These are phyloP conservation scores for Piezodorus guildinii DNA, from an alignment of 1,140 invertebrate species.

Conservation along the genomic window DNA sequence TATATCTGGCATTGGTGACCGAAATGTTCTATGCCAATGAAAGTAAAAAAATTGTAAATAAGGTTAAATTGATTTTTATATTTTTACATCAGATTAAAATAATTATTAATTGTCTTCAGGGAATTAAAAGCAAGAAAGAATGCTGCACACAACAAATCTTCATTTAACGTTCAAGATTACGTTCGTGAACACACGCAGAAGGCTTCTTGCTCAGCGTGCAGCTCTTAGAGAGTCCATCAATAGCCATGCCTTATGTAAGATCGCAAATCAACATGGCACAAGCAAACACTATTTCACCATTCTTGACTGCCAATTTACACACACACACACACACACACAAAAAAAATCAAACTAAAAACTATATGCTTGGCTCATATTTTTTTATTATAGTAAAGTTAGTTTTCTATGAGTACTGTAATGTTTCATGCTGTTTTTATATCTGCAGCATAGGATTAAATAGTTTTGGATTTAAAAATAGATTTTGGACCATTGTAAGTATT, in stretches of 20 bases:
- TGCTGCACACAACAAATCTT: conserved; percentile 41
- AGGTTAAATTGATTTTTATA: no score
- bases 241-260: conserved; percentile 6
- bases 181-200: conserved; percentile 48
- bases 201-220: conserved; percentile 32
- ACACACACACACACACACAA: no score
- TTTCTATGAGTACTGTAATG: no score
- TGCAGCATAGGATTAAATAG: no score
- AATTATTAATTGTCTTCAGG: conserved; percentile 40
- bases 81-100: no score
- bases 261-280: background rate
- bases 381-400: no score
- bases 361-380: background rate
- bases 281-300: background rate
- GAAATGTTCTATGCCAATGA: no score
- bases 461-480: no score
- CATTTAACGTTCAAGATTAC: conserved; percentile 57
- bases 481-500: no score
- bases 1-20: no score
- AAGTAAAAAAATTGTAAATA: no score
- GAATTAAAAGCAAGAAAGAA: conserved; percentile 48
- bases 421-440: no score
- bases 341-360: conserved; percentile 3
- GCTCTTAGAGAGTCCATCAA: background rate
- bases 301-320: background rate